Conservation (phyloP, 2,797 vertebrate genomes). For the Ptychobarbus kaznakovi region DNA sequence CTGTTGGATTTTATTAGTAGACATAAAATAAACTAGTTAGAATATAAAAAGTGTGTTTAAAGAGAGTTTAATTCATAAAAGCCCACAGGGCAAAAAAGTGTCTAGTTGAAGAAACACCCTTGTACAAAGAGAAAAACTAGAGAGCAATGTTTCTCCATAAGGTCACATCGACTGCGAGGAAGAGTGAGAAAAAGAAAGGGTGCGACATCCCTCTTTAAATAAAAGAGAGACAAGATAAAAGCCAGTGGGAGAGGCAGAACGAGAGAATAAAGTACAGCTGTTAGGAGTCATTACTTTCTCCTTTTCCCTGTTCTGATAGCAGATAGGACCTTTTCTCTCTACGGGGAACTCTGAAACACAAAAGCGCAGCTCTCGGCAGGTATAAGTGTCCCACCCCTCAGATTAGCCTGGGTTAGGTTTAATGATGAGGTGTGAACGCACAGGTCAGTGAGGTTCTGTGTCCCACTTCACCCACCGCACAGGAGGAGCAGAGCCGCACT, state of each 20-base stretch:
- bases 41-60: background rate
- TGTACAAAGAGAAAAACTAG: background rate
- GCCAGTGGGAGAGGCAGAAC: slow-evolving; percentile 1
- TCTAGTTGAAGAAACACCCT: background rate
- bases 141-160: slow-evolving; percentile 24
- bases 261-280: slow-evolving; percentile 39
- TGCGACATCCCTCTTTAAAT: slow-evolving; percentile 28
- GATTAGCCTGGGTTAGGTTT: slow-evolving; percentile 45
- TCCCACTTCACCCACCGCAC: slow-evolving; percentile 54
- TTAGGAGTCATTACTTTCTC: slow-evolving; percentile 59
- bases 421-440: slow-evolving; percentile 28
- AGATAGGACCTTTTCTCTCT: slow-evolving; percentile 47
- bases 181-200: slow-evolving; percentile 18
- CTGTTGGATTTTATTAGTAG: background rate
- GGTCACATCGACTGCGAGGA: slow-evolving; percentile 18
- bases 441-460: slow-evolving; percentile 52
- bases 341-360: slow-evolving; percentile 40
- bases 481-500: slow-evolving; percentile 26
- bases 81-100: background rate
- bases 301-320: slow-evolving; percentile 39
- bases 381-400: slow-evolving; percentile 43
- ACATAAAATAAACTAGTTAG: background rate
- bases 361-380: slow-evolving; percentile 45
- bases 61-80: background rate
- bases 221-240: slow-evolving; percentile 42